phyloP scores from a whole-genome alignment of 2,113 vertebrate species.

The Gnathonemus echidnorhynchus region DNA sequence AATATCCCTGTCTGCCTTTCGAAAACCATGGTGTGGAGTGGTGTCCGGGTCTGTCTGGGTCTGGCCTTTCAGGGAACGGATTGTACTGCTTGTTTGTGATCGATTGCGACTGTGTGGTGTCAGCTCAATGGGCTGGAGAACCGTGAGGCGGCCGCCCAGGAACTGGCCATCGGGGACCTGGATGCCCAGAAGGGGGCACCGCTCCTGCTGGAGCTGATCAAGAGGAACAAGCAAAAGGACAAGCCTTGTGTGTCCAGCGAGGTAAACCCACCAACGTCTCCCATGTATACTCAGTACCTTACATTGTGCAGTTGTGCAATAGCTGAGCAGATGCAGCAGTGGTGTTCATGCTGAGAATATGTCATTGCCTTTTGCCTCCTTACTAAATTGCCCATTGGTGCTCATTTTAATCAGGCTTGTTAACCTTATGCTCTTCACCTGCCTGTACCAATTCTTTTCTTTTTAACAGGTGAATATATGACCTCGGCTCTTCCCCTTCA shows the following conservation, averaged over 20 bases:
- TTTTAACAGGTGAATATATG: background rate
- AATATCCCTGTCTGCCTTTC: background rate
- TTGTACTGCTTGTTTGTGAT: background rate
- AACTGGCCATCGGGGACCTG: slow-evolving; percentile 70
- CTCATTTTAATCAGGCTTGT: background rate
- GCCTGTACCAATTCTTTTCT: background rate
- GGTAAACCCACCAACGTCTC: slow-evolving; percentile 47
- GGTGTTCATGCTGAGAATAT: background rate
- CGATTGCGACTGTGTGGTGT: background rate
- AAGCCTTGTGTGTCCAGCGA: slow-evolving; percentile 43
- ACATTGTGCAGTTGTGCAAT: background rate
- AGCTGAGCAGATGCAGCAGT: background rate
- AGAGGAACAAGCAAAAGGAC: slow-evolving; percentile 60
- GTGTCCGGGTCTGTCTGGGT: background rate
- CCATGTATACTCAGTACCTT: background rate
- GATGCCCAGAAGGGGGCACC: slow-evolving; percentile 66
- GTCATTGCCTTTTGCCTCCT: background rate
- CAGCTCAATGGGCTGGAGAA: slow-evolving; percentile 73
- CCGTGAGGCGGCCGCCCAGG: slow-evolving; percentile 71
- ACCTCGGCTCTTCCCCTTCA: background rate
- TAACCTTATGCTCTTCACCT: background rate
- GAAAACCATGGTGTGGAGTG: background rate
- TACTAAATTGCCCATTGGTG: background rate
- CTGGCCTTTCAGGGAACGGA: background rate
- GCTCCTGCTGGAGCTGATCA: slow-evolving; percentile 75